Percentiles rank a stretch among this genome's conserved stretches.
phyloP scores from a whole-genome alignment of 2,888 invertebrate genomes.

The Drosophila paucipuncta region DNA sequence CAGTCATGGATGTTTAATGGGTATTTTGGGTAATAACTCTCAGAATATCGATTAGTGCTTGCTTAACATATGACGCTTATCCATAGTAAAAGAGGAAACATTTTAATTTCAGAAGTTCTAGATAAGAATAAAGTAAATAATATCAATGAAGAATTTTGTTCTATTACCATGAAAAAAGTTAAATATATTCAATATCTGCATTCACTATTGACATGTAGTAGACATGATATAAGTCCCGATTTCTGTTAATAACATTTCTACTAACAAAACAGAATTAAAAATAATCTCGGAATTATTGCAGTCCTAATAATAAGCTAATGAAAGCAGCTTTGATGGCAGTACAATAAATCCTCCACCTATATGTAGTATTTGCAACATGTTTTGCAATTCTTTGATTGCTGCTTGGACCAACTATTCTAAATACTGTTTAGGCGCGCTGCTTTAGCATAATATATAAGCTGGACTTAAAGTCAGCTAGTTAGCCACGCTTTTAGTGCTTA shows the following conservation, averaged over 20 bases:
- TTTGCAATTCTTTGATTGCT: conserved; percentile 1
- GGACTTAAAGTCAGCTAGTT: conserved; percentile 61
- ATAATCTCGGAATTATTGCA: neutral
- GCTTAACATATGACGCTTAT: neutral
- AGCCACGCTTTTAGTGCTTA: conserved; percentile 49
- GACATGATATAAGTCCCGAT: neutral
- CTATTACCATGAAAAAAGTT: neutral
- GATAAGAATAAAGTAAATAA: accelerated
- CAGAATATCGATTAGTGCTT: neutral
- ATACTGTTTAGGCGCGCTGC: conserved; percentile 15
- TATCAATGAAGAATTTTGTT: neutral
- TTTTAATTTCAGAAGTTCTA: neutral
- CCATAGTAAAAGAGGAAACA: neutral
- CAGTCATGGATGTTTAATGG: neutral
- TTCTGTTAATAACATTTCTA: neutral
- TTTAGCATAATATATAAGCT: conserved; percentile 46
- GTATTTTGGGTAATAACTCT: neutral
- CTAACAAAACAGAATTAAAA: neutral
- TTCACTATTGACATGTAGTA: too few species aligned
- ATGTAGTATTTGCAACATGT: neutral
- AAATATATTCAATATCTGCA: neutral
- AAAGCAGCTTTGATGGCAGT: neutral
- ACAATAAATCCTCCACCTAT: neutral
- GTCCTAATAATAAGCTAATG: neutral
- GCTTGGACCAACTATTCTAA: neutral